Base-by-base conservation (phyloP, 2,888 invertebrate species). In the Drosophila emarginata region DNA sequence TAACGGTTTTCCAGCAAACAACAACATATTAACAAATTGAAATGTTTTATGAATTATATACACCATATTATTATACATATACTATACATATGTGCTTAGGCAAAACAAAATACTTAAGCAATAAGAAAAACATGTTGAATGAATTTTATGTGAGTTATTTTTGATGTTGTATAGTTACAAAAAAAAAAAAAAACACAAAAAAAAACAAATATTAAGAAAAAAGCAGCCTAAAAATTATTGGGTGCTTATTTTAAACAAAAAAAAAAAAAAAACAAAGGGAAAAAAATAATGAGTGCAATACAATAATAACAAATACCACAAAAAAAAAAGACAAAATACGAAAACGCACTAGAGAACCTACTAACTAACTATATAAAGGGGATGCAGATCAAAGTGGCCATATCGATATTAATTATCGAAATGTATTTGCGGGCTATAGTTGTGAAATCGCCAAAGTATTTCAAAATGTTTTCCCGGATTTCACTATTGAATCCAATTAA, bases 11-110 rank as follows among this genome's bases (percentile, higher is more conserved):
- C 73, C 73, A 67, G 73, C 68, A 64, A 52, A 58, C 32, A 64
- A 23, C 45, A n/a, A 77, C 64, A 75, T 74, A 80, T 80, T 84
- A 37, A 57, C 68, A 57, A 80, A 76, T 74, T 84, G 80, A 77
- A 84, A 78, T 80, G 81, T 81, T 81, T 81, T 81, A 84, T 84
- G 81, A 79, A 87, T 84, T 84, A 77, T 87, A 82, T 81, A 87
- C 81, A 81, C 81, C 75, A 72, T 78, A 74, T 72, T 51, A 74
- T 74, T 40, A 61, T 62, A 66, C 57, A 69, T 61, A 78, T 51
- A 68, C 32, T 51, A 28, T 23, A 64, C 45, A 68, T 54, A 54
- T 60, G 61, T 61, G 60, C 32, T 62, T 51, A 70, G 39, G 63
- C 56, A 66, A 62, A 70, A 65, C 45, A 60, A 61, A 72, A 66